phyloP scores from a whole-genome alignment of 2,888 invertebrate species.

The Ophraella communa region DNA sequence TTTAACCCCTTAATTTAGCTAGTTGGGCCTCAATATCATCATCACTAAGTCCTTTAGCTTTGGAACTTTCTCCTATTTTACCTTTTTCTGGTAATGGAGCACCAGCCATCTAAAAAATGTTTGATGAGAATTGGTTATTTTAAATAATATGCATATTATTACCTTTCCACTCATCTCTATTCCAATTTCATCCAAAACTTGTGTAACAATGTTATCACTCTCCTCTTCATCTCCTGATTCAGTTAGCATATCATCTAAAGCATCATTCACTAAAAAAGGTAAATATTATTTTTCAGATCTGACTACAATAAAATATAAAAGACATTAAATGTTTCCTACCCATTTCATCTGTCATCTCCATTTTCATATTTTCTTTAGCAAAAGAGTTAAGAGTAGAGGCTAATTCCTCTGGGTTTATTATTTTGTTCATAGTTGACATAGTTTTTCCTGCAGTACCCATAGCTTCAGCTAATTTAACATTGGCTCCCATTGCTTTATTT shows the following conservation, averaged over 20 bases:
- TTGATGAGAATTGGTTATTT: not conserved
- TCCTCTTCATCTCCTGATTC: conserved; percentile 93
- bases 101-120: conserved; percentile 67
- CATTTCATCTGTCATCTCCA: conserved; percentile 97
- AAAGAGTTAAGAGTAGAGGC: conserved; percentile 85
- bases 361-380: conserved; percentile 81
- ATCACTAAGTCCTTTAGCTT: conserved; percentile 63
- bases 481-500: conserved; percentile 90
- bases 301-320: too few species aligned
- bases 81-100: conserved; percentile 70
- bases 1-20: conserved; percentile 61
- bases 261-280: conserved; percentile 77
- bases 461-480: conserved; percentile 83
- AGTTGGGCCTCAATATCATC: conserved; percentile 77
- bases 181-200: conserved; percentile 95
- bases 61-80: conserved; percentile 65
- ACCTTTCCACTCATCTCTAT: conserved; percentile 93
- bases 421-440: conserved; percentile 86
- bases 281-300: too few species aligned
- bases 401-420: conserved; percentile 85
- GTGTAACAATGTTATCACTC: conserved; percentile 83
- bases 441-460: conserved; percentile 90
- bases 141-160: conserved; percentile 37
- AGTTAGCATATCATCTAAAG: conserved; percentile 85
- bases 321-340: conserved; percentile 66